Evolutionary conservation across 1,140 invertebrate species (phyloP).

Genomic region (Lepidurus apus): DNA sequence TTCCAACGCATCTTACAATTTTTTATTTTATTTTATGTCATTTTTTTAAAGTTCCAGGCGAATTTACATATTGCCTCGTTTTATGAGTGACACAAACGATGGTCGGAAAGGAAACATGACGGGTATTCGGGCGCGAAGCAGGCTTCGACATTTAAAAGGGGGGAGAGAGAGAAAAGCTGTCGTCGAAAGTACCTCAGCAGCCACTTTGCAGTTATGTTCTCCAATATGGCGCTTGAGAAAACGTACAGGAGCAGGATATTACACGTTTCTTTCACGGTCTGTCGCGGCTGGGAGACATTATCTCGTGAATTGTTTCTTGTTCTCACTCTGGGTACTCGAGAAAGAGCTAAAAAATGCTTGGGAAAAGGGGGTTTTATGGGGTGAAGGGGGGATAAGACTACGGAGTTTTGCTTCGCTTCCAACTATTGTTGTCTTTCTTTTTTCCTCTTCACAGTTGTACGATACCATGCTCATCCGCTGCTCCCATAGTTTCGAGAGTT

Average conservation of each 20-base stretch:
- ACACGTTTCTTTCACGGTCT: constrained; percentile 15
- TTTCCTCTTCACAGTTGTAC: neutral
- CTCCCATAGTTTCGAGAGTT: neutral
- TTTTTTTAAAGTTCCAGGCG: no score
- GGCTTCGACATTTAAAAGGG: neutral
- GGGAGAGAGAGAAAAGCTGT: neutral
- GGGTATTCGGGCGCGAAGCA: neutral
- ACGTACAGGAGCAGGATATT: neutral
- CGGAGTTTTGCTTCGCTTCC: neutral
- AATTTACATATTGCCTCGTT: no score
- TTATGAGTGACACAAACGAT: neutral
- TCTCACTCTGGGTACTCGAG: neutral
- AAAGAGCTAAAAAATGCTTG: neutral
- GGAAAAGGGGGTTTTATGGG: no score
- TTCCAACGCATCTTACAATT: no score
- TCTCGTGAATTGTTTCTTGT: constrained; percentile 12
- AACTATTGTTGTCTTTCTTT: neutral
- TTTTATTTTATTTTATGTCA: no score
- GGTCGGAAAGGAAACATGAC: neutral
- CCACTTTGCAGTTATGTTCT: neutral
- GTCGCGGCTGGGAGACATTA: constrained; percentile 17
- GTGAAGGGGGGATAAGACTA: neutral
- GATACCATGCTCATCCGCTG: neutral
- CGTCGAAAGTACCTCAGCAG: neutral
- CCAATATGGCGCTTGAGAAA: constrained; percentile 9